phyloP scores from a whole-genome alignment of 2,797 vertebrate species.

The Manis pentadactyla region DNA sequence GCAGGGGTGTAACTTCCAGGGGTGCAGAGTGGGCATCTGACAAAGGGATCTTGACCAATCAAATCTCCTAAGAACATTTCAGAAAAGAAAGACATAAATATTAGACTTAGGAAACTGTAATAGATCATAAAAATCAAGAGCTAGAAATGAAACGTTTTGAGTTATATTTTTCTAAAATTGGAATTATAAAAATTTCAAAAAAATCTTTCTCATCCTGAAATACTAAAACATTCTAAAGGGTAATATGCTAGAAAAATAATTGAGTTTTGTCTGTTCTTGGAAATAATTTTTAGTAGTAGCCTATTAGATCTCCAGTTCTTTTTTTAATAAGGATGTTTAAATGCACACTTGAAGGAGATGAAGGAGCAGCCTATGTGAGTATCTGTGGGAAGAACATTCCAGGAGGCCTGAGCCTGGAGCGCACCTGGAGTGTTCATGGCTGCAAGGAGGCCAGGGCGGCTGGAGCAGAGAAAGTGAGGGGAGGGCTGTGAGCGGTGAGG shows the following conservation, averaged over 20 bases:
- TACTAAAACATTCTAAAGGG: not conserved
- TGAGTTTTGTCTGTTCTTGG: not conserved
- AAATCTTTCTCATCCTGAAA: not conserved
- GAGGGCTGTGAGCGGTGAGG: not conserved
- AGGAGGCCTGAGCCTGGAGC: not conserved
- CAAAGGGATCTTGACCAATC: not conserved
- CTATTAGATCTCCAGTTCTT: not conserved
- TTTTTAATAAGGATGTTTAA: not conserved
- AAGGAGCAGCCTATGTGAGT: not conserved
- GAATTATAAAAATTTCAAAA: not conserved
- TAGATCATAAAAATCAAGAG: not conserved
- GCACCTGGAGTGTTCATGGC: not conserved
- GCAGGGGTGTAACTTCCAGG: not conserved
- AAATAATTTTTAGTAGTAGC: slow-evolving; percentile 39
- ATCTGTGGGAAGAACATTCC: not conserved
- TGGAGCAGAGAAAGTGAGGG: not conserved
- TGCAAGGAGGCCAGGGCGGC: not conserved
- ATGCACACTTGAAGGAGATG: not conserved
- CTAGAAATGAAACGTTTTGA: not conserved
- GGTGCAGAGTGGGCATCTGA: not conserved
- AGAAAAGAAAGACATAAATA: not conserved
- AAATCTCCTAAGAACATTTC: not conserved
- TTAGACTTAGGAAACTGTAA: not conserved
- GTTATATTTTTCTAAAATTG: not conserved
- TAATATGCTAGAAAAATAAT: not conserved